A percentile compares a stretch with the other conserved stretches of the same genome.
Conservation (phyloP, 2,113 vertebrate species). For the Erythrocercus mccallii region DNA sequence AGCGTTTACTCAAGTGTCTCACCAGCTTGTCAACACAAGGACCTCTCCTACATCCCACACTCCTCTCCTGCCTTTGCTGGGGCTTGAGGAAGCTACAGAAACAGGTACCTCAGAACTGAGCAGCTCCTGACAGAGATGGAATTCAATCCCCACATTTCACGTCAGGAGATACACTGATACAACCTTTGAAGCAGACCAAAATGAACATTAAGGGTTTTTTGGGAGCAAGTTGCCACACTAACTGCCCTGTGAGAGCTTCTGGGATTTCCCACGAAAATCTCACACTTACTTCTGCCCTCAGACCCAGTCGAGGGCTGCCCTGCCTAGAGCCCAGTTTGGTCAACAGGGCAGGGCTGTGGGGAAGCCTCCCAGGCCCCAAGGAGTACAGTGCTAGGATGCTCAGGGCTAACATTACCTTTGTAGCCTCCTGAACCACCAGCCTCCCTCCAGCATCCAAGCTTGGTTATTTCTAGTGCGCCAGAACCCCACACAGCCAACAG, state of each 20-base stretch:
- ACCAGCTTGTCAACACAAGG: background rate
- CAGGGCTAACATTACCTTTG: background rate
- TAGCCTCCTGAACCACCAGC: background rate
- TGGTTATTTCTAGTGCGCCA: background rate
- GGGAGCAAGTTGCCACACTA: background rate
- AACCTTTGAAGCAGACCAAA: background rate
- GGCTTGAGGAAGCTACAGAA: background rate
- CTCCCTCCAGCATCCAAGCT: background rate
- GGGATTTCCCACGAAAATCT: background rate
- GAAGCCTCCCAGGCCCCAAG: background rate
- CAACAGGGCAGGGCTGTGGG: background rate
- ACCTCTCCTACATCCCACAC: background rate
- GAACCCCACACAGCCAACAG: background rate
- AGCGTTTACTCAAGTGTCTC: background rate
- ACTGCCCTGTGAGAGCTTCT: background rate
- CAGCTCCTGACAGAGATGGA: background rate
- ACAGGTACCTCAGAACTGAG: background rate
- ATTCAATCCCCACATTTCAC: accelerated
- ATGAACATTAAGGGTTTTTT: accelerated
- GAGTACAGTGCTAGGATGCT: background rate
- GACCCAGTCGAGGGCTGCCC: background rate
- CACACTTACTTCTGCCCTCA: background rate
- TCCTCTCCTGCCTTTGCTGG: background rate
- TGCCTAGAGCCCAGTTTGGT: background rate
- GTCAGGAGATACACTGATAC: background rate